Evolutionary conservation across 2,888 invertebrate genomes (phyloP).

Genomic region (Unio delphinus): DNA sequence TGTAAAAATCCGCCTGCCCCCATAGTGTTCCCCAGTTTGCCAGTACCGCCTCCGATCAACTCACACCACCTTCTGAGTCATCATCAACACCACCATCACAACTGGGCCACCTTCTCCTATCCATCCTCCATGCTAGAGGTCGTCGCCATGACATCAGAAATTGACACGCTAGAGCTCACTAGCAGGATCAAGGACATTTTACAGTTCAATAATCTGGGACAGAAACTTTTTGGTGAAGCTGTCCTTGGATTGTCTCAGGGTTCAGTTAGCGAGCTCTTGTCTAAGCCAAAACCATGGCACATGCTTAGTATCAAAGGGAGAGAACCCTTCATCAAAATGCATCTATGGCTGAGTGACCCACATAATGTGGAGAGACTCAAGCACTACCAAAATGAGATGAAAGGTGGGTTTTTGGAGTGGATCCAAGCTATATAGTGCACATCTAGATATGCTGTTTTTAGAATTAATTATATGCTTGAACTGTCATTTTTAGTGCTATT

Average conservation of each 20-base stretch:
- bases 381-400: conserved; percentile 69
- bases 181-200: conserved; percentile 97
- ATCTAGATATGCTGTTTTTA: too few species aligned
- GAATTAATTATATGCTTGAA: too few species aligned
- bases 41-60: conserved; percentile 45
- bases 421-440: too few species aligned
- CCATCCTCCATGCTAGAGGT: conserved; percentile 98
- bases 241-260: conserved; percentile 95
- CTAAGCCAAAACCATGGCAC: conserved; percentile 99
- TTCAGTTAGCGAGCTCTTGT: conserved; percentile 93
- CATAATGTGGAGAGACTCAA: conserved; percentile 95
- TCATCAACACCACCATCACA: conserved; percentile 73
- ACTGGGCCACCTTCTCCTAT: conserved; percentile 77
- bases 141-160: conserved; percentile 95
- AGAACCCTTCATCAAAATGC: conserved; percentile 79
- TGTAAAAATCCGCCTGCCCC: conserved; percentile 27
- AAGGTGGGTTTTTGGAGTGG: conserved; percentile 58
- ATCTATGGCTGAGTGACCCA: conserved; percentile 95
- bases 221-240: conserved; percentile 97
- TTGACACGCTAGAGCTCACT: conserved; percentile 96
- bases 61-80: conserved; percentile 66
- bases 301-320: conserved; percentile 98
- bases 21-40: conserved; percentile 32
- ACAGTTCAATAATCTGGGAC: conserved; percentile 96
- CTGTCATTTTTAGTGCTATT: too few species aligned